phyloP scores from a whole-genome alignment of 2,797 vertebrate species.

The Sibirionetta formosa region DNA sequence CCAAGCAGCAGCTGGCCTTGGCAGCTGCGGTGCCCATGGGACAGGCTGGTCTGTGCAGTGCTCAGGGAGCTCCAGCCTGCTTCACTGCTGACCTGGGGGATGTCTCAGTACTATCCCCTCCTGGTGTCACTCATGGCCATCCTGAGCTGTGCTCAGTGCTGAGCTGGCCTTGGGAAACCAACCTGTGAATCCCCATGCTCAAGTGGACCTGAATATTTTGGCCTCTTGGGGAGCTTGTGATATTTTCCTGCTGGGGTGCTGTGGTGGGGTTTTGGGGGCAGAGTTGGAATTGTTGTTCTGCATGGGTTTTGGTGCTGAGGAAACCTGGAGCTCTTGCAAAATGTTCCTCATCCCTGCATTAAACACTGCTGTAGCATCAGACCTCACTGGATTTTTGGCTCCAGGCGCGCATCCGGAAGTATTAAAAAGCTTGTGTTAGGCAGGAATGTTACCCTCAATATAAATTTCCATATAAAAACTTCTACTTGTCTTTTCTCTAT shows the following conservation, averaged over 20 bases:
- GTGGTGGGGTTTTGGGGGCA: neutral
- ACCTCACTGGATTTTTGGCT: conserved; percentile 60
- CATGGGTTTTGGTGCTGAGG: neutral
- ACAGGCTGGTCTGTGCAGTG: conserved; percentile 44
- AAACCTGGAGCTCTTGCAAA: conserved; percentile 54
- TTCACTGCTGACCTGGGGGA: conserved; percentile 4
- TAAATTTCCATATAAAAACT: conserved; percentile 54
- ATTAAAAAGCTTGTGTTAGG: conserved; percentile 56
- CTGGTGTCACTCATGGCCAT: neutral
- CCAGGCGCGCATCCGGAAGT: conserved; percentile 38
- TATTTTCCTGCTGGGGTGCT: neutral
- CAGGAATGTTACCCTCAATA: conserved; percentile 47
- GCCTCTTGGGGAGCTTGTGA: neutral
- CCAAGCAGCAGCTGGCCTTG: conserved; percentile 69
- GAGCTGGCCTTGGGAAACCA: neutral
- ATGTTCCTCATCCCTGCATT: neutral
- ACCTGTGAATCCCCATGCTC: neutral
- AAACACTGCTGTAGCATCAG: conserved; percentile 2
- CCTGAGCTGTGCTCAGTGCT: neutral
- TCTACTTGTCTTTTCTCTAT: neutral
- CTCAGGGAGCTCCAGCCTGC: neutral
- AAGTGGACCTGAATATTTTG: neutral
- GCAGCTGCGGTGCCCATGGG: conserved; percentile 26
- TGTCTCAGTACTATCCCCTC: neutral
- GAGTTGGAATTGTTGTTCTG: conserved; percentile 25